Evolutionary conservation across 1,140 invertebrate species (phyloP), one percentile per base, ranked within the genome.

Genomic region (Lucilia cuprina): DNA sequence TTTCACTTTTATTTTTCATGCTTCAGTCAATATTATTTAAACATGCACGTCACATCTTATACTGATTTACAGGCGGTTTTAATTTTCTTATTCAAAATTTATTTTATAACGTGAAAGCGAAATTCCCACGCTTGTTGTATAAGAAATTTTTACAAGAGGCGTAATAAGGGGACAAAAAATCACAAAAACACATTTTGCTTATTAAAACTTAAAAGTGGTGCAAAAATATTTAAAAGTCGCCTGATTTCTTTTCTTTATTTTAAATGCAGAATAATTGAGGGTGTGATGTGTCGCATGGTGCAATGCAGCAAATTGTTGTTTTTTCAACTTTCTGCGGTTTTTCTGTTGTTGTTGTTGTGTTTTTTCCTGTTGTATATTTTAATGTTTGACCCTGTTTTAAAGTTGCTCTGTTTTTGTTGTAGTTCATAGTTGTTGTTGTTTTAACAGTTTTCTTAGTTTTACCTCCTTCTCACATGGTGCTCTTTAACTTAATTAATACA

Each of bases 241-340:
- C 50, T 13, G 50, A n/a, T 55, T 55, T 55, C 50, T 55, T 55
- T 55, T 55, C 50, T 55, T 55, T 12, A 5, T 55, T 55, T 21
- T 9, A 70, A 21, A 55, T 3, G 3, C 25, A 82, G 41, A 70
- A 74, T 70, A 65, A 47, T 83, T 83, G 82, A 60, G 60, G 60
- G 30, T 74, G 25, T 60, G 82, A 60, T 60, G 25, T 83, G 82
- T 70, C 82, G 55, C 82, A 74, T 70, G 82, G 82, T 65, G 82
- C 60, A 82, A 83, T 74, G 82, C 70, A 74, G 82, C 60, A 83
- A 83, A 74, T 74, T 83, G 82, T 83, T 83, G 30, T 21, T 60
- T 78, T 78, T 78, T 41, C 75, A 49, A 49, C 47, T 80, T 80
- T 80, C 10, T 50, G 13, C 77, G 5, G 77, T 80, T 80, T 19